Base-by-base conservation (phyloP, 2,797 vertebrate genomes). In the Ctenosaura bakeri region DNA sequence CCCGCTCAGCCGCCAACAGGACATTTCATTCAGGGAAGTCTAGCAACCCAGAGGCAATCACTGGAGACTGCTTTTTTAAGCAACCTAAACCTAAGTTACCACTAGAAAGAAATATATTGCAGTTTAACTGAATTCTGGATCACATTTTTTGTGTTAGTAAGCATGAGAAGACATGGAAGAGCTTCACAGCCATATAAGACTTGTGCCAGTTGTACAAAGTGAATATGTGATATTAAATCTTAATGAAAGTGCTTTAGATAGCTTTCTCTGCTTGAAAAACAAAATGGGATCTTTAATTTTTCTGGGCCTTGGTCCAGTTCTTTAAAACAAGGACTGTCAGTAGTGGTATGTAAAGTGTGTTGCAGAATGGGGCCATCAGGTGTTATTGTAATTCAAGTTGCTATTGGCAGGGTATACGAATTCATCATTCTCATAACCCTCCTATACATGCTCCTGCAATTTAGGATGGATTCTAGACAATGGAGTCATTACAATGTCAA, bases 351-450 rank as follows among this genome's bases (percentile, higher is more conserved):
- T 35, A 77, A 90, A 87, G 59, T 42, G 12, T 35, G 16, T 83
- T 77, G 10, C 52, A 66, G 56, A 77, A 87, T 69, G 71, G 56
- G 69, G 69, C 18, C 83, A 80, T 42, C 77, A 32, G 77, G n/a
- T 84, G 29, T 62, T 74, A 66, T 54, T 88, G 83, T 52, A 85
- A 71, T 59, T 35, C 20, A 64, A 35, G 52, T 50, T 78, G 42
- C 82, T 77, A 32, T 76, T 87, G 85, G 56, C 85, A 83, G 26
- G 24, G 29, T 42, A 66, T 82, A 46, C 64, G 71, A 74, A 90
- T 42, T 56, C 62, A 82, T 90, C 79, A 77, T 24, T 82, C 56
- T 77, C 74, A 50, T 52, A 50, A 50, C 32, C 22, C 42, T 78
- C 73, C 62, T 79, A 54, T 76, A 42, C 29, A 9, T 79, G 52